phyloP scores from a whole-genome alignment of 2,888 invertebrate species.

The Macrophya alboannulata region DNA sequence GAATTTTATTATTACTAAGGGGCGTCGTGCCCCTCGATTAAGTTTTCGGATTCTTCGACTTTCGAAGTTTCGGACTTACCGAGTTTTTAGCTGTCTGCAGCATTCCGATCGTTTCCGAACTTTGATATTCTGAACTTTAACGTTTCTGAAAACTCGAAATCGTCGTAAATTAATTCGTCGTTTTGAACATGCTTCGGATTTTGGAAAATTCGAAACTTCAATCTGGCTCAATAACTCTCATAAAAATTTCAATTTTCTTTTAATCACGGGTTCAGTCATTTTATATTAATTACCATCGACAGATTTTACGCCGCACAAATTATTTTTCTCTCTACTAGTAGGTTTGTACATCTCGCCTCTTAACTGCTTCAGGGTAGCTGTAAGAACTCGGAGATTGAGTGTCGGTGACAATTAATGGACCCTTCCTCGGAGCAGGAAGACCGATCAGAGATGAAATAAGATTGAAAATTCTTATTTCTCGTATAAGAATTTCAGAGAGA shows the following conservation, averaged over 20 bases:
- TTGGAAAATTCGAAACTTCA: no score
- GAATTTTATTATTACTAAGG: no score
- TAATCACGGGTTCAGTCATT: not conserved
- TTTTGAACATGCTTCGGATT: no score
- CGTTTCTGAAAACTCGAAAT: no score
- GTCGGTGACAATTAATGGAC: constrained; percentile 29
- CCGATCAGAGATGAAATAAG: constrained; percentile 10
- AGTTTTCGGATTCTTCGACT: no score
- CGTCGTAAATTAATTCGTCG: no score
- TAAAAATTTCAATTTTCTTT: not conserved
- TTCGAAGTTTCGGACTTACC: no score
- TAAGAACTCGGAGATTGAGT: not conserved
- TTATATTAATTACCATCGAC: not conserved
- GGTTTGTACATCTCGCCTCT: not conserved
- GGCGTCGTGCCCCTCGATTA: no score
- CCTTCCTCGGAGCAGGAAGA: not conserved
- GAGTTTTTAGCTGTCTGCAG: no score
- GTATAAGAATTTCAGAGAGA: not conserved
- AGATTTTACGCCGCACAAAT: not conserved
- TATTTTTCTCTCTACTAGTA: not conserved
- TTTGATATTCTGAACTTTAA: no score
- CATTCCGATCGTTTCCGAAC: no score
- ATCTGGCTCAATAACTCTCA: not conserved
- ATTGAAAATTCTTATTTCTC: constrained; percentile 31
- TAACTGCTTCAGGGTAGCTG: not conserved